These are phyloP conservation scores for Drosophila neocordata DNA, from an alignment of 1,140 invertebrate genomes.

Conservation along the genomic window DNA sequence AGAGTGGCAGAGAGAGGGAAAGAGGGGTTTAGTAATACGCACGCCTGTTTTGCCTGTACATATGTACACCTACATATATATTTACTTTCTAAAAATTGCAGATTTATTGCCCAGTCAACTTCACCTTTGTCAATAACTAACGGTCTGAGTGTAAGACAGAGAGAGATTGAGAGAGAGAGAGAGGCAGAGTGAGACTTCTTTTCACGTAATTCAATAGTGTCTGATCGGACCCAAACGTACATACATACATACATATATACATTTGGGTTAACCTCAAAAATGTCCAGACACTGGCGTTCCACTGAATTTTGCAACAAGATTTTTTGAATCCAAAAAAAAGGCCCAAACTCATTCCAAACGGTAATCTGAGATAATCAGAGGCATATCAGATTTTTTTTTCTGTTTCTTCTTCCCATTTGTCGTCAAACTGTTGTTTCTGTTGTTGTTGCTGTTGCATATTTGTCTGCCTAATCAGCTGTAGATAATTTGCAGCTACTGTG, in stretches of 20 bases:
- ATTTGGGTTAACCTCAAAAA: slow-evolving; percentile 58
- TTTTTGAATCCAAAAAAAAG: slow-evolving; percentile 33
- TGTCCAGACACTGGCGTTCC: slow-evolving; percentile 58
- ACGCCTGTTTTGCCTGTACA: slow-evolving; percentile 44
- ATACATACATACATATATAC: not conserved
- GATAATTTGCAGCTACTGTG: slow-evolving; percentile 76
- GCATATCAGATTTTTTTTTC: slow-evolving; percentile 65
- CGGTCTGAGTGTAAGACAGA: slow-evolving; percentile 43
- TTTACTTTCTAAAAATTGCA: slow-evolving; percentile 71
- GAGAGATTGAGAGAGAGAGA: not conserved
- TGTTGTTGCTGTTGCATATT: slow-evolving; percentile 62
- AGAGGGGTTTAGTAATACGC: not conserved
- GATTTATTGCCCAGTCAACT: slow-evolving; percentile 58
- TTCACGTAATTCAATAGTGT: slow-evolving; percentile 63
- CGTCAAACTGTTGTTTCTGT: slow-evolving; percentile 8
- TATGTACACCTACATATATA: not conserved
- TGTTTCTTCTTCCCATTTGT: slow-evolving; percentile 26
- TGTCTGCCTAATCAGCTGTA: slow-evolving; percentile 75
- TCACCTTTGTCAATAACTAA: slow-evolving; percentile 47
- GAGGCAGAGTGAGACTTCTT: not conserved
- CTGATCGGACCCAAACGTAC: slow-evolving; percentile 4
- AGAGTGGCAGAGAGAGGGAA: slow-evolving; percentile 12
- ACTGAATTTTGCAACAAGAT: slow-evolving; percentile 78
- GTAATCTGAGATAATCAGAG: slow-evolving; percentile 47
- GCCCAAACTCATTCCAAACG: slow-evolving; percentile 5